phyloP scores from a whole-genome alignment of 2,888 invertebrate species.

The Dryomyza anilis region DNA sequence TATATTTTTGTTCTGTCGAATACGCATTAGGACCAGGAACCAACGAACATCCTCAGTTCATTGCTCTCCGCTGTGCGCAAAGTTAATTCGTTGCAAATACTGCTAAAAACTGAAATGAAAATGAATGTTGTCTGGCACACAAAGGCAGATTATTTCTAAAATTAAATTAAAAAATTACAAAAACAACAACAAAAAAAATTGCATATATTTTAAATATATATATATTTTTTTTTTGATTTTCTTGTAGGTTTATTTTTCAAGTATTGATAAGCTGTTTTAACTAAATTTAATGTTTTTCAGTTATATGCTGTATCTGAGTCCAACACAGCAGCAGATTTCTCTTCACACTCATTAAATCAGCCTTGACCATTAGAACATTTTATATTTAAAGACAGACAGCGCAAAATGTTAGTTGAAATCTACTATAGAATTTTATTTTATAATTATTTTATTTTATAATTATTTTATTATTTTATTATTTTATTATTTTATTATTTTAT shows the following conservation, averaged over 20 bases:
- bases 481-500: too few species aligned
- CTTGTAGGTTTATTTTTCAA: neutral
- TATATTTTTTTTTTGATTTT: neutral
- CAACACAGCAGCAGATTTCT: conserved; percentile 1
- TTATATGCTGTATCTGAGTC: too few species aligned
- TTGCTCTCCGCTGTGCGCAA: neutral
- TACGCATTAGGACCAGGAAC: too few species aligned
- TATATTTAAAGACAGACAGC: too few species aligned
- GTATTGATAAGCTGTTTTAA: neutral
- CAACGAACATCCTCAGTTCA: neutral
- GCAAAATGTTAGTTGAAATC: too few species aligned
- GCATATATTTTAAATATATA: neutral
- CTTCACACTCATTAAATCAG: conserved; percentile 16
- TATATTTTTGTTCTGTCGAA: too few species aligned
- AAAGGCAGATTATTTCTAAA: neutral
- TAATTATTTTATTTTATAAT: too few species aligned
- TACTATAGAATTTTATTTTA: too few species aligned
- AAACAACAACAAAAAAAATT: too few species aligned
- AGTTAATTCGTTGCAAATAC: neutral
- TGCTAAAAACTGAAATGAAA: too few species aligned
- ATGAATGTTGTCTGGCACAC: neutral
- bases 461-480: too few species aligned
- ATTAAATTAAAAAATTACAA: too few species aligned
- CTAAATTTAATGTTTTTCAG: neutral
- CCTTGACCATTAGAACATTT: conserved; percentile 18